phyloP scores from a whole-genome alignment of 2,113 vertebrate species.

The Sigmodon hispidus region DNA sequence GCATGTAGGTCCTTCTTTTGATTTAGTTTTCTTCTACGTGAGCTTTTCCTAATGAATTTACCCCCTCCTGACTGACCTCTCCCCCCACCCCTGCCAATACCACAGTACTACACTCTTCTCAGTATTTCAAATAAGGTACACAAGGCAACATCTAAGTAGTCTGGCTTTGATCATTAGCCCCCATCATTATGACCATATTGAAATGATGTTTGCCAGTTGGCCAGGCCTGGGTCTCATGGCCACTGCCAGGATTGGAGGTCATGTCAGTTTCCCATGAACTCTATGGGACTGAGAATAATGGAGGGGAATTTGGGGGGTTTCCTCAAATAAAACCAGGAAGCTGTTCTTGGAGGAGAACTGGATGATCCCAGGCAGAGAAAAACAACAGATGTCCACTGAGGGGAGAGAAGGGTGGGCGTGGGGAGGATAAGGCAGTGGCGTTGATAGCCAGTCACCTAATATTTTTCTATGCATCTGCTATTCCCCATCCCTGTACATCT shows the following conservation, averaged over 20 bases:
- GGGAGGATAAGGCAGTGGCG: background rate
- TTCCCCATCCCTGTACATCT: background rate
- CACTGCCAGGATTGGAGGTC: background rate
- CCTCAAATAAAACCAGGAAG: conserved; percentile 59
- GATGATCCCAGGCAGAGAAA: conserved; percentile 27
- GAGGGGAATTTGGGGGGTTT: conserved; percentile 44
- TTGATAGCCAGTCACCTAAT: background rate
- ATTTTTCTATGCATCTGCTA: background rate
- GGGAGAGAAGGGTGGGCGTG: too few relatives aligned
- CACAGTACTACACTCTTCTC: background rate
- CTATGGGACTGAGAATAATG: background rate
- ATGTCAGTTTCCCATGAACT: conserved; percentile 30
- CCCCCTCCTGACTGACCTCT: background rate
- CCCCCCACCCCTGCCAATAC: too few relatives aligned
- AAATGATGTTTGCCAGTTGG: background rate
- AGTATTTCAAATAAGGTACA: background rate
- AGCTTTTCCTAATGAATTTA: background rate
- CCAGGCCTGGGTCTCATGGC: background rate
- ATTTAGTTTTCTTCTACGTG: background rate
- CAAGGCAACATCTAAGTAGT: background rate
- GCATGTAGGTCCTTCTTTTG: background rate
- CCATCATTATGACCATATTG: background rate
- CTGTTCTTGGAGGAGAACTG: conserved; percentile 14
- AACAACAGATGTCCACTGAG: conserved; percentile 34
- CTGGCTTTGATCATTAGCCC: background rate